Evolutionary conservation across 1,140 invertebrate genomes (phyloP).

Genomic region (Apis laboriosa): DNA sequence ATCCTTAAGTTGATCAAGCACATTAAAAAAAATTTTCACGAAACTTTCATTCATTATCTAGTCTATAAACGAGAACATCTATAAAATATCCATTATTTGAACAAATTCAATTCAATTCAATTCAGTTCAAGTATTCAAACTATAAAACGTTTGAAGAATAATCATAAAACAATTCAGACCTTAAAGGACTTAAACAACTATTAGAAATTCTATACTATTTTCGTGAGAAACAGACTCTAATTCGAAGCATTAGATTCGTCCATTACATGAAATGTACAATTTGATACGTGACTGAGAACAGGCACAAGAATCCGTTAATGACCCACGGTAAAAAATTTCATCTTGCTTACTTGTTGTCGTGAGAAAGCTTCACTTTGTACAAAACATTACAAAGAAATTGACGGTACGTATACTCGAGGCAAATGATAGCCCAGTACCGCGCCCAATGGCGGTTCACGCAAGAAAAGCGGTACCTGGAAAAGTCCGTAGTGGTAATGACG

Average conservation of each 20-base stretch:
- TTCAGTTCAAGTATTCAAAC: too few relatives aligned
- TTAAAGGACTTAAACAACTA: too few relatives aligned
- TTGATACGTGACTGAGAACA: not conserved
- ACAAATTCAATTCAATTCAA: too few relatives aligned
- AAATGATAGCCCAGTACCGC: not conserved
- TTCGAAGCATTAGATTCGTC: not conserved
- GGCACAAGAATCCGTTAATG: not conserved
- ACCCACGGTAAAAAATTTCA: not conserved
- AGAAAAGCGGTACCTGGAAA: constrained; percentile 11
- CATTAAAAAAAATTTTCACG: too few relatives aligned
- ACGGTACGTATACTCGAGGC: not conserved
- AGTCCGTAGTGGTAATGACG: not conserved
- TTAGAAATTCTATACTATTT: too few relatives aligned
- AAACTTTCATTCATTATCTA: too few relatives aligned
- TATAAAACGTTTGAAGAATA: too few relatives aligned
- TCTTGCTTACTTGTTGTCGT: not conserved
- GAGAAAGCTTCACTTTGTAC: not conserved
- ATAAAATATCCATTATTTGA: too few relatives aligned
- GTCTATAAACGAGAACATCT: too few relatives aligned
- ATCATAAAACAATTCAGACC: too few relatives aligned
- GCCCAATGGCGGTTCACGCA: not conserved
- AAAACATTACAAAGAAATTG: not conserved
- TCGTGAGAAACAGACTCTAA: not conserved
- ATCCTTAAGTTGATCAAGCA: too few relatives aligned
- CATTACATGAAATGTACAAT: not conserved